Percentiles rank a stretch among this genome's conserved stretches.
phyloP scores from a whole-genome alignment of 2,113 vertebrate genomes.

The Philantomba maxwellii region DNA sequence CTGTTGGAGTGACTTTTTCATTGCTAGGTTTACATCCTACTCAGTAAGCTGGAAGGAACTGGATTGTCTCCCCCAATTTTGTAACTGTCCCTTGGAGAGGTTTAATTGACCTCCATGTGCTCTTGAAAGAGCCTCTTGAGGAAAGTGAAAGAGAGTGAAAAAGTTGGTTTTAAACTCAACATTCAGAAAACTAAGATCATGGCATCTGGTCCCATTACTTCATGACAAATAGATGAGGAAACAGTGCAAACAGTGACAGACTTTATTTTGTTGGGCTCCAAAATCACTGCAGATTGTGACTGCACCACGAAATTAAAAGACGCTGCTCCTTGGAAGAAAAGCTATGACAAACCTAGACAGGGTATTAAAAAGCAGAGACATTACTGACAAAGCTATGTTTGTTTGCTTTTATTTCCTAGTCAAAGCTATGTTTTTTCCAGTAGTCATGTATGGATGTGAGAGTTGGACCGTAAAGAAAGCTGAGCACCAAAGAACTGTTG shows the following conservation, averaged over 20 bases:
- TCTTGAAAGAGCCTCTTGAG: neutral
- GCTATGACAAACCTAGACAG: neutral
- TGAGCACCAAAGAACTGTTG: neutral
- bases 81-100: neutral
- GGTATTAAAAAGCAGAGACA: neutral
- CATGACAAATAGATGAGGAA: neutral
- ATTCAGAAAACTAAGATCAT: neutral
- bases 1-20: neutral
- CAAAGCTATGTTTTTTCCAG: neutral
- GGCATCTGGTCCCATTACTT: neutral
- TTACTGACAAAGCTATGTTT: neutral
- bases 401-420: neutral
- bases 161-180: neutral
- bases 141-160: neutral
- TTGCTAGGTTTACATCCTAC: neutral
- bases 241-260: neutral
- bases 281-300: neutral
- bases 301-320: neutral
- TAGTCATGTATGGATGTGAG: neutral
- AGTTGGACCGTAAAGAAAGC: neutral
- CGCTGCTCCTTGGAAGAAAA: neutral
- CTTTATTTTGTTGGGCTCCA: neutral
- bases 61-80: neutral
- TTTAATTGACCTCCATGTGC: neutral
- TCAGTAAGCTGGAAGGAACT: neutral